These are phyloP conservation scores for Theonella swinhoei DNA, from an alignment of 37 sponge, comb jelly and placozoan species.

Conservation along the genomic window DNA sequence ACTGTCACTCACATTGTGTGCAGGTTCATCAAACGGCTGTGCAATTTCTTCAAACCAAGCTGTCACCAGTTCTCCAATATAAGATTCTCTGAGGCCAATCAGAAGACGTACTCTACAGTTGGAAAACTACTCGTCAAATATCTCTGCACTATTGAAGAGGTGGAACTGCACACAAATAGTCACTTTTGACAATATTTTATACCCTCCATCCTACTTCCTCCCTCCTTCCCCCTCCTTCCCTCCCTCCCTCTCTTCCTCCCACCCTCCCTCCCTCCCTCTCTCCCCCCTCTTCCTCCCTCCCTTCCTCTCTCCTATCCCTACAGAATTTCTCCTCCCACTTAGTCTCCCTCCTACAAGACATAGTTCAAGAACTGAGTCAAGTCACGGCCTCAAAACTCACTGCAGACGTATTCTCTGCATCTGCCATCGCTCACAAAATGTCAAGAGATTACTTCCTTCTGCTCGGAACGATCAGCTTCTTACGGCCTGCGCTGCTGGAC, in stretches of 20 bases:
- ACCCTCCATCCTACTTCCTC: not conserved
- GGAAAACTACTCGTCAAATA: conserved; percentile 70
- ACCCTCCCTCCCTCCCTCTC: not conserved
- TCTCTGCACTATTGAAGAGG: conserved; percentile 59
- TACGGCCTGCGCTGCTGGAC: conserved; percentile 43
- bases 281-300: not conserved
- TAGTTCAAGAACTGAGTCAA: conserved; percentile 60
- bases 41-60: conserved; percentile 81
- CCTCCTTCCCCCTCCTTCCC: not conserved
- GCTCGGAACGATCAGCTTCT: conserved; percentile 61
- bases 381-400: conserved; percentile 68
- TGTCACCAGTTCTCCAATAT: conserved; percentile 59
- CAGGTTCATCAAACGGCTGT: conserved; percentile 75
- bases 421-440: conserved; percentile 61
- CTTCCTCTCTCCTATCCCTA: not conserved
- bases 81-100: conserved; percentile 32
- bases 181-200: not conserved
- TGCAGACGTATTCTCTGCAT: conserved; percentile 52
- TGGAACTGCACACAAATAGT: not conserved
- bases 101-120: conserved; percentile 59
- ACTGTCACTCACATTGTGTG: not conserved
- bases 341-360: conserved; percentile 43
- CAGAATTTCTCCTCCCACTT: conserved; percentile 29
- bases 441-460: conserved; percentile 78
- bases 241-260: not conserved